Evolutionary conservation across 2,888 invertebrate species (phyloP), one percentile per base, ranked within the genome.

Genomic region (Plemyria rubiginata): DNA sequence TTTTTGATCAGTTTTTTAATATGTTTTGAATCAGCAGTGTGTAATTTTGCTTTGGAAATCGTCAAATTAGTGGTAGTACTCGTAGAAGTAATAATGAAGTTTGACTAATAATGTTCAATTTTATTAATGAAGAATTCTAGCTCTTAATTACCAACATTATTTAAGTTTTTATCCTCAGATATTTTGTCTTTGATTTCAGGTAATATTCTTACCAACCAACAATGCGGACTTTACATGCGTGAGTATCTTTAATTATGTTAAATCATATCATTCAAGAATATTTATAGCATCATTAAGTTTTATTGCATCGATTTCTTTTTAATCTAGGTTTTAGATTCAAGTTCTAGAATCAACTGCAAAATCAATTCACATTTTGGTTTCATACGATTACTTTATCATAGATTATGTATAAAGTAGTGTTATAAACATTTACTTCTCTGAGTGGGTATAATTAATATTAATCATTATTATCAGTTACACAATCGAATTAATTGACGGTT

Each of bases 121-220:
- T 38, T 38, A 38, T 38, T 11, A 1, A 13, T 28, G 7, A 29
- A 32, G 12, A 7, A 38, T 28, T 49, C 29, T 28, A 8, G 29
- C n/a, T 41, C 16, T n/a, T n/a, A n/a, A n/a, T n/a, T 32, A 38
- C 11, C 11, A 38, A 4, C 0, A 12, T 29, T 54, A 63, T 63
- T n/a, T 62, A 62, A 67, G 64, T 67, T 66, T 41, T 67, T 65
- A 71, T 71, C 68, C 60, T 68, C 66, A 69, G 67, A 68, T 68
- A 53, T 73, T 73, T 75, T 78, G 67, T 67, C 76, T 82, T 82
- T 81, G 65, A 73, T 89, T 90, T 78, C 90, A 89, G 89, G 90
- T 90, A 90, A 88, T 86, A 87, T 85, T 75, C 79, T 79, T 76
- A 77, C 80, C 71, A 80, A 79, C 74, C 85, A 84, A 80, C 72